Evolutionary conservation across 2,113 vertebrate genomes (phyloP).

Genomic region (Ginglymostoma cirratum): DNA sequence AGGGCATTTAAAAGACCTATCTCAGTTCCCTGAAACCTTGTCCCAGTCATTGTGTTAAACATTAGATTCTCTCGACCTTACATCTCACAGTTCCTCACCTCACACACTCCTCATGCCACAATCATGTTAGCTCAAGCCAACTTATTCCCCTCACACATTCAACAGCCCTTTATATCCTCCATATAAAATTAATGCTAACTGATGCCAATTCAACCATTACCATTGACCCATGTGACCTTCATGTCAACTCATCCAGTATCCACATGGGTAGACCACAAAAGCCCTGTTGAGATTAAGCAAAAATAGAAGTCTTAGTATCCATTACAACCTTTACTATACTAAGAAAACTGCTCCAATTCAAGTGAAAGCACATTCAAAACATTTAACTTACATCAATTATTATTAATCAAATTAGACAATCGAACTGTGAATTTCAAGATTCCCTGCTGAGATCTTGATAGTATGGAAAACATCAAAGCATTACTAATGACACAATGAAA

Average conservation of each 20-base stretch:
- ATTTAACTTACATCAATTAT: not conserved
- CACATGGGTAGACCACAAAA: not conserved
- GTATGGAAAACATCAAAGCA: not conserved
- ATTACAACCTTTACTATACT: not conserved
- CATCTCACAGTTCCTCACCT: not conserved
- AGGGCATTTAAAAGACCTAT: no score
- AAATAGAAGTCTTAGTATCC: not conserved
- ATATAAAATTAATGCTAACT: not conserved
- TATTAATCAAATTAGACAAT: not conserved
- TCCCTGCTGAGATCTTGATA: not conserved
- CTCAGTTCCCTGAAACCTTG: no score
- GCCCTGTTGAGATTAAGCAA: not conserved
- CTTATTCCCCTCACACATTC: not conserved
- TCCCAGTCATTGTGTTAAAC: no score
- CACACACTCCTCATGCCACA: not conserved
- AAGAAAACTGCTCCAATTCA: not conserved
- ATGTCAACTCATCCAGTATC: not conserved
- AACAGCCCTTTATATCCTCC: not conserved
- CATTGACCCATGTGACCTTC: not conserved
- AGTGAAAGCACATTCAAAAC: not conserved
- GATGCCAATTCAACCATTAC: not conserved
- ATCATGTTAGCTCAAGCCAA: not conserved
- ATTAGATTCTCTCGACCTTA: not conserved
- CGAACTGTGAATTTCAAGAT: not conserved
- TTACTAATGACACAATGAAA: not conserved